Percentiles rank a stretch among this genome's conserved stretches.
Conservation (phyloP, 37 sponge, comb jelly and placozoan genomes). For the Haliclona indistincta region DNA sequence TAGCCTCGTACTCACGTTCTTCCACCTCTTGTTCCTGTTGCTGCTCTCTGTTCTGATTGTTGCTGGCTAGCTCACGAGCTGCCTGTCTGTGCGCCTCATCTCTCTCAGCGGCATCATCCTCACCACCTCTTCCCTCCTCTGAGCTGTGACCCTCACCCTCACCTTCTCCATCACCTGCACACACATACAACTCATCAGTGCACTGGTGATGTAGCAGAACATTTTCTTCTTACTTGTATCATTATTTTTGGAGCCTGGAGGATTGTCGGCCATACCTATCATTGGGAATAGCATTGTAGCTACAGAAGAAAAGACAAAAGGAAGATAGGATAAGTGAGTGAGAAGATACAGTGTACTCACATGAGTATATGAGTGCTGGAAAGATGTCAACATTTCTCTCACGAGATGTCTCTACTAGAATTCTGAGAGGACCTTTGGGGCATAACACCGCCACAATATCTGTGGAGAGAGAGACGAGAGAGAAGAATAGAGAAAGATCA, state of each 20-base stretch:
- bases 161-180: conserved; percentile 7
- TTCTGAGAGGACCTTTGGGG: conserved; percentile 90
- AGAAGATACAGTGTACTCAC: too few relatives aligned
- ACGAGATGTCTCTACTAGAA: conserved; percentile 91
- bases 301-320: conserved; percentile 14
- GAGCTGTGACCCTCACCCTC: conserved; percentile 5
- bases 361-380: conserved; percentile 96
- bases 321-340: too few relatives aligned
- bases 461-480: too few relatives aligned
- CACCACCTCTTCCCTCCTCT: conserved; percentile 6
- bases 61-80: not conserved
- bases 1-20: conserved; percentile 26
- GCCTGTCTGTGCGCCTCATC: not conserved
- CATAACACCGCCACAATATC: conserved; percentile 95
- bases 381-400: conserved; percentile 86
- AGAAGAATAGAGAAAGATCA: too few relatives aligned
- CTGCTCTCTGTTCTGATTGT: not conserved
- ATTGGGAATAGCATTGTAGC: conserved; percentile 93
- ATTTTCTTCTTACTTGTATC: not conserved
- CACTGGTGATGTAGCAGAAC: too few relatives aligned
- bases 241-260: not conserved
- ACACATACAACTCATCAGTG: too few relatives aligned
- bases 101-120: conserved; percentile 1
- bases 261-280: conserved; percentile 86
- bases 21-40: conserved; percentile 33